Conservation (phyloP, 2,797 vertebrate species). For the Propithecus deckenii region DNA sequence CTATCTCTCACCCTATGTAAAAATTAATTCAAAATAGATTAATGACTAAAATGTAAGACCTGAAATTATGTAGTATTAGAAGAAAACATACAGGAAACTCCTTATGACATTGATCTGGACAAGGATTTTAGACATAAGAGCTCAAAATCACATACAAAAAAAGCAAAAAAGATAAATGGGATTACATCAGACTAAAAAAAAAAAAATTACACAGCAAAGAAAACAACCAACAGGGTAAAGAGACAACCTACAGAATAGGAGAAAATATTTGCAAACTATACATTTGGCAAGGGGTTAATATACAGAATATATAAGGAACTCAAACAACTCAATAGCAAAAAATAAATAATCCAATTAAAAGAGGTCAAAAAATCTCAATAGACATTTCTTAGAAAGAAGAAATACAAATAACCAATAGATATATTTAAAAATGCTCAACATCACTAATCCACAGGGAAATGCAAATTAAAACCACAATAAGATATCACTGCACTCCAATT, state of each 20-base stretch:
- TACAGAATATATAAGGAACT: neutral
- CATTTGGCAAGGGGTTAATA: neutral
- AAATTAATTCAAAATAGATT: neutral
- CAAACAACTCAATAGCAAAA: neutral
- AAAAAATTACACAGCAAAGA: neutral
- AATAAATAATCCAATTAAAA: neutral
- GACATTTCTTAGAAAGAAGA: neutral
- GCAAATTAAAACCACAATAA: neutral
- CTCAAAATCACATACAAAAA: neutral
- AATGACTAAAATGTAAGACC: neutral
- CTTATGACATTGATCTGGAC: neutral
- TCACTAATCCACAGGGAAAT: neutral
- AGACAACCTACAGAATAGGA: neutral
- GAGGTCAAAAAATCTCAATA: neutral
- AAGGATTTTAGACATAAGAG: neutral
- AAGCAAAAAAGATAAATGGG: neutral
- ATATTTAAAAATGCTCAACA: neutral
- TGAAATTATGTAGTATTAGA: neutral
- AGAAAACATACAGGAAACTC: neutral
- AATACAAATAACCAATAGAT: neutral
- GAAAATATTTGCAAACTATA: neutral
- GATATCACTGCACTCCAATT: neutral
- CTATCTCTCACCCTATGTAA: neutral
- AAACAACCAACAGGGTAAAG: neutral
- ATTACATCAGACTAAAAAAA: neutral